Percentiles rank a stretch among this genome's conserved stretches.
Evolutionary conservation across 2,797 vertebrate species (phyloP).

Genomic region (Delichon dasypus): DNA sequence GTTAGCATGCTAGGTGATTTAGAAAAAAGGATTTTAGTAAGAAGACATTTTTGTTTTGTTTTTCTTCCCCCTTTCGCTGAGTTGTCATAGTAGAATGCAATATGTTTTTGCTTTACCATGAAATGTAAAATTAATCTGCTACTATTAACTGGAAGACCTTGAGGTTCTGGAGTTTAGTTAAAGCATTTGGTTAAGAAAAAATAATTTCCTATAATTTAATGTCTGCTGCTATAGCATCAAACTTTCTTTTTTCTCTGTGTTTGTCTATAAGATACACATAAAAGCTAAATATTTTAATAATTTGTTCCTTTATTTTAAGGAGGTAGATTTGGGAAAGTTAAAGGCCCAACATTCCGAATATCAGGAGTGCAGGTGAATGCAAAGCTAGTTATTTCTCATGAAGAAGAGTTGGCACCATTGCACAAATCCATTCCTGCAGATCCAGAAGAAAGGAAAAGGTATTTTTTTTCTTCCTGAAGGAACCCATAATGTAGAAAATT

Average conservation of each 20-base stretch:
- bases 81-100: neutral
- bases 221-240: neutral
- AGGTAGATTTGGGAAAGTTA: constrained; percentile 93
- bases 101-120: neutral
- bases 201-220: neutral
- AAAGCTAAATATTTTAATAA: neutral
- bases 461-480: neutral
- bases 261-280: neutral
- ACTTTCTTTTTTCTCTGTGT: neutral
- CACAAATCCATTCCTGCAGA: constrained; percentile 97
- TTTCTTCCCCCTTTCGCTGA: neutral
- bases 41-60: neutral
- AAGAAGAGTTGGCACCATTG: constrained; percentile 92
- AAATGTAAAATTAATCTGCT: neutral
- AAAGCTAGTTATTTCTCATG: constrained; percentile 95
- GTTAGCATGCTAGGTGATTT: neutral
- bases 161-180: constrained; percentile 1
- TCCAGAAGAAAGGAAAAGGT: constrained; percentile 96
- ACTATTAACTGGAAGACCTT: neutral
- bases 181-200: neutral
- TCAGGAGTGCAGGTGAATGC: constrained; percentile 98
- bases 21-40: neutral
- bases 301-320: constrained; percentile 74
- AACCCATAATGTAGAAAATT: constrained; percentile 2
- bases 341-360: constrained; percentile 97